Percentiles rank a stretch among this genome's conserved stretches.
phyloP scores from a whole-genome alignment of 2,113 vertebrate species.

The Romanogobio albipinnatus region DNA sequence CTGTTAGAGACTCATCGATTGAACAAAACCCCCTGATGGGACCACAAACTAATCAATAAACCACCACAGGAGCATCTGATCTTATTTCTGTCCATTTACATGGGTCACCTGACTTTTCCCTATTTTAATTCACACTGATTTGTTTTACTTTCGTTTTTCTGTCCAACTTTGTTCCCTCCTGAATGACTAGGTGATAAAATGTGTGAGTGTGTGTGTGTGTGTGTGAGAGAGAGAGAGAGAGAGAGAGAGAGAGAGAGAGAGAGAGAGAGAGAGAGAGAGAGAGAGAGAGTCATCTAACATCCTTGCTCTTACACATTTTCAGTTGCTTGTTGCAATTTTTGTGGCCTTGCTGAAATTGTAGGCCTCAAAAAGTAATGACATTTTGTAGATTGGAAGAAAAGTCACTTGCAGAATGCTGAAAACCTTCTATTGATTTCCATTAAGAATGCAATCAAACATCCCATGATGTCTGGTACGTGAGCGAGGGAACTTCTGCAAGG shows the following conservation, averaged over 20 bases:
- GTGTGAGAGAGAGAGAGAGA: not conserved
- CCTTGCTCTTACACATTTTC: not conserved
- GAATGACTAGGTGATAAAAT: not conserved
- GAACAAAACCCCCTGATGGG: conserved; percentile 68
- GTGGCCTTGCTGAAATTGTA: conserved; percentile 42
- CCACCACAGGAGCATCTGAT: conserved; percentile 53
- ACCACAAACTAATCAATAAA: conserved; percentile 73
- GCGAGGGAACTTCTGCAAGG: conserved; percentile 56
- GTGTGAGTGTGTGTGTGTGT: no score
- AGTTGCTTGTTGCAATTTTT: not conserved
- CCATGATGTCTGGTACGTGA: conserved; percentile 63
- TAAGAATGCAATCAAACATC: conserved; percentile 80
- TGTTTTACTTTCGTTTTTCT: conserved; percentile 29
- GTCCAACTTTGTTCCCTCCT: conserved; percentile 16
- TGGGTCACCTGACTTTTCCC: conserved; percentile 20
- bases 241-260: not conserved
- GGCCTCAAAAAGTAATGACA: conserved; percentile 69
- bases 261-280: not conserved
- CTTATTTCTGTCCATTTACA: conserved; percentile 43
- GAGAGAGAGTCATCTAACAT: conserved; percentile 1
- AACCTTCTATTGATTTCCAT: conserved; percentile 79
- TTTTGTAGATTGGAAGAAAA: conserved; percentile 76
- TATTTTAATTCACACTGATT: conserved; percentile 41
- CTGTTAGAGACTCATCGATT: conserved; percentile 74
- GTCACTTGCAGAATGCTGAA: conserved; percentile 66